Percentiles rank a stretch among this genome's conserved stretches.
These are phyloP conservation scores for Agapostemon virescens DNA, from an alignment of 2,888 invertebrate species.

Conservation along the genomic window DNA sequence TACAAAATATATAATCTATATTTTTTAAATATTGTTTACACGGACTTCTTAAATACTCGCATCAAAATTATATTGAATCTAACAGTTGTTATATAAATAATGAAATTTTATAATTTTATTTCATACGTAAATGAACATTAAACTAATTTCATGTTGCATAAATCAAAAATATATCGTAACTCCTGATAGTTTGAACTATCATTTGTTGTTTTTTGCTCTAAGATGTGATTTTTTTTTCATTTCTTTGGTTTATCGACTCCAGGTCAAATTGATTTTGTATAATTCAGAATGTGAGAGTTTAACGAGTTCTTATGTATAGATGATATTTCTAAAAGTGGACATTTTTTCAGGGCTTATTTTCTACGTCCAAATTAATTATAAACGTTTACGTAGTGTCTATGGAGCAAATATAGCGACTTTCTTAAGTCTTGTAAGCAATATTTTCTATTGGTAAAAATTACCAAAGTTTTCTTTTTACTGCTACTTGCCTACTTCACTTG, in stretches of 20 bases:
- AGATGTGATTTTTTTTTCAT: too few species aligned
- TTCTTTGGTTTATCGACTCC: background rate
- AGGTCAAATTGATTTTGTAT: background rate
- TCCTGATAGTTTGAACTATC: too few species aligned
- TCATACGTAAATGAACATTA: too few species aligned
- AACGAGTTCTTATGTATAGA: background rate
- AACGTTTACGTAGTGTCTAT: background rate
- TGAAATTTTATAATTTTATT: too few species aligned
- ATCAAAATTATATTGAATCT: background rate
- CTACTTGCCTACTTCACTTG: too few species aligned
- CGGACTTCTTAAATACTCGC: background rate
- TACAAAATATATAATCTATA: too few species aligned
- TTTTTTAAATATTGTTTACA: background rate
- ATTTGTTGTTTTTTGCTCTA: too few species aligned
- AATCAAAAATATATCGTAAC: too few species aligned
- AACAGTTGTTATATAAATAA: background rate
- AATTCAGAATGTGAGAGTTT: background rate
- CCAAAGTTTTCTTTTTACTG: too few species aligned
- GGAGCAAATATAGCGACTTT: background rate
- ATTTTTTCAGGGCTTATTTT: background rate
- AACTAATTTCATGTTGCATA: too few species aligned
- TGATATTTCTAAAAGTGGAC: background rate
- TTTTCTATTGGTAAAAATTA: background rate
- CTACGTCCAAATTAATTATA: background rate
- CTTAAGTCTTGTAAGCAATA: background rate